phyloP scores from a whole-genome alignment of 2,888 invertebrate genomes.

The Calliphora vomitoria region DNA sequence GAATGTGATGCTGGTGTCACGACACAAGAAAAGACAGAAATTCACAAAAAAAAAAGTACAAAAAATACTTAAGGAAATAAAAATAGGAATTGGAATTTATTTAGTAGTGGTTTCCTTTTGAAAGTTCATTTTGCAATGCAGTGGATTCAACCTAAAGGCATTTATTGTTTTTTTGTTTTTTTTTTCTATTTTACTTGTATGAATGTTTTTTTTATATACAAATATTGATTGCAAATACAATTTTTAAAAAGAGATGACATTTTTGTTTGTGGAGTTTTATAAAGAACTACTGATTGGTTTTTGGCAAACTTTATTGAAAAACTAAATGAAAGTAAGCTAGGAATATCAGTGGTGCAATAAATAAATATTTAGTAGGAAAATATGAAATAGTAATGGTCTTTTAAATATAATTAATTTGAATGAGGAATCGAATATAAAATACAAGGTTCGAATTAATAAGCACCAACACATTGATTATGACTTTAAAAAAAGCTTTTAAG shows the following conservation, averaged over 20 bases:
- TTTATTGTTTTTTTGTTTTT: background rate
- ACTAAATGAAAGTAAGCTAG: background rate
- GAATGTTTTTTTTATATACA: background rate
- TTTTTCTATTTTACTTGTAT: background rate
- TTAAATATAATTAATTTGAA: background rate
- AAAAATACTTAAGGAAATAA: conserved; percentile 25
- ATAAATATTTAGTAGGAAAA: background rate
- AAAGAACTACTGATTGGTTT: conserved; percentile 31
- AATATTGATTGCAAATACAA: conserved; percentile 5
- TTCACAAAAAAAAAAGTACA: background rate
- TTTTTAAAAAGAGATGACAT: background rate
- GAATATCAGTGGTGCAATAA: background rate
- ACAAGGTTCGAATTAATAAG: too few species aligned
- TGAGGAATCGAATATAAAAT: too few species aligned
- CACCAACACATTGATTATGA: too few species aligned
- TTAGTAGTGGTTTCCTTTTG: conserved; percentile 34
- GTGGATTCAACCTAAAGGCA: conserved; percentile 42
- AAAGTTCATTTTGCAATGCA: conserved; percentile 35
- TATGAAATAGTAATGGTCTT: background rate
- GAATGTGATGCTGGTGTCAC: conserved; percentile 33
- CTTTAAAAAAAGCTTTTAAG: too few species aligned
- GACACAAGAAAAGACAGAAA: conserved; percentile 8
- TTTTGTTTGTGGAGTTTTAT: background rate
- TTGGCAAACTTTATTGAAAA: conserved; percentile 1
- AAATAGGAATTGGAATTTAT: conserved; percentile 34